Evolutionary conservation across 2,888 invertebrate species (phyloP).

Genomic region (Callosobruchus maculatus): DNA sequence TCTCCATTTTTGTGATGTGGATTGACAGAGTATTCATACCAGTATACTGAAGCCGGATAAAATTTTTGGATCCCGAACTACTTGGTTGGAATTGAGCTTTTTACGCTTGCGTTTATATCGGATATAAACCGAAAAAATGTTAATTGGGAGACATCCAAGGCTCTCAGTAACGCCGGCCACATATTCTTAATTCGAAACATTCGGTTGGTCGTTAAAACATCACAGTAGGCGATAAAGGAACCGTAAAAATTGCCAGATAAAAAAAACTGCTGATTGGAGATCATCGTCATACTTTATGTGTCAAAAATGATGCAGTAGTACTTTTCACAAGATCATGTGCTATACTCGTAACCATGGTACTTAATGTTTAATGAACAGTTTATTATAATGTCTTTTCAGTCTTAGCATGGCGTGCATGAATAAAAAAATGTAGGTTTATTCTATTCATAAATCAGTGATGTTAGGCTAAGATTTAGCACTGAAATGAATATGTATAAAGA

Average conservation of each 20-base stretch:
- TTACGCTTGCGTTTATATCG: neutral
- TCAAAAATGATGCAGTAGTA: neutral
- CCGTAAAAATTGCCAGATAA: neutral
- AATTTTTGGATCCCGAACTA: neutral
- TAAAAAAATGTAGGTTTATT: too few relatives aligned
- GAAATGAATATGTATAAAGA: too few relatives aligned
- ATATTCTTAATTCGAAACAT: neutral
- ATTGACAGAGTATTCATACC: neutral
- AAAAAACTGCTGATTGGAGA: neutral
- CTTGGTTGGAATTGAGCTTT: neutral
- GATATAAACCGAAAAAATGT: neutral
- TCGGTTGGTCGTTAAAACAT: neutral
- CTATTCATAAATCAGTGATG: too few relatives aligned
- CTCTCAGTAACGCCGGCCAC: neutral
- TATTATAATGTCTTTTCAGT: too few relatives aligned
- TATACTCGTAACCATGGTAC: too few relatives aligned
- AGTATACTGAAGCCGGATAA: neutral
- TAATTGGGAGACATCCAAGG: neutral
- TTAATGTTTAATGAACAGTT: too few relatives aligned
- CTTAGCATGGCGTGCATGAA: too few relatives aligned
- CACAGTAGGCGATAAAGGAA: neutral
- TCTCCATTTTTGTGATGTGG: neutral
- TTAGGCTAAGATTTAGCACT: too few relatives aligned
- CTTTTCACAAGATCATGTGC: too few relatives aligned
- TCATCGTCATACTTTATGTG: neutral